phyloP scores from a whole-genome alignment of 2,888 invertebrate species.

The Timema cristinae region DNA sequence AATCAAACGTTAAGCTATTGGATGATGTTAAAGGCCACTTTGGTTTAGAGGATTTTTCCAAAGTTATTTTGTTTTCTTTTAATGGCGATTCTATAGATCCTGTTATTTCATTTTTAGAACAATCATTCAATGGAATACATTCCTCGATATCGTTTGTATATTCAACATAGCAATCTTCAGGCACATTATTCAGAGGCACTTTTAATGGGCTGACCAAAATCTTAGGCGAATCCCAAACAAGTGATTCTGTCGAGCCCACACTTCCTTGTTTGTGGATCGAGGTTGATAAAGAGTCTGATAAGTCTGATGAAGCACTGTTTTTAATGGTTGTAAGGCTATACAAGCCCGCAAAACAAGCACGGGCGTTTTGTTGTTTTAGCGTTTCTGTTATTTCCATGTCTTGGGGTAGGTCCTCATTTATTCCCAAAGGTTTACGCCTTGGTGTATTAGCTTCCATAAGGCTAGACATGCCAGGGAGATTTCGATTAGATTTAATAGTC shows the following conservation, averaged over 20 bases:
- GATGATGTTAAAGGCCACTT: not conserved
- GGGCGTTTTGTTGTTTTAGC: conserved; percentile 30
- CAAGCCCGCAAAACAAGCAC: conserved; percentile 34
- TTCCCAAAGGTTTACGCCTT: conserved; percentile 3
- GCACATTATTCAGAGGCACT: not conserved
- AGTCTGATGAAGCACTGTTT: conserved; percentile 35
- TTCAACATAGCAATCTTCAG: not conserved
- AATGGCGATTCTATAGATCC: not conserved
- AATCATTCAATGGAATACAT: not conserved
- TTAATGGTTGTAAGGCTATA: conserved; percentile 37
- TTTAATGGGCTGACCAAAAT: conserved; percentile 24
- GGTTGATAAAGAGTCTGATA: conserved; percentile 31
- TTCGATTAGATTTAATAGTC: conserved; percentile 37
- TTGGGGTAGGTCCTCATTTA: conserved; percentile 11
- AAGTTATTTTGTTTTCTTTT: too few species aligned
- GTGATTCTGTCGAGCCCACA: conserved; percentile 32
- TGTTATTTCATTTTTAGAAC: not conserved
- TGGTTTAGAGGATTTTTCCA: conserved; percentile 1
- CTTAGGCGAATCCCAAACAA: conserved; percentile 36
- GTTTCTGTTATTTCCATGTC: conserved; percentile 21
- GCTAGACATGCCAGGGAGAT: conserved; percentile 37
- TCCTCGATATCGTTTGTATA: not conserved
- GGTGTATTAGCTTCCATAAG: conserved; percentile 33
- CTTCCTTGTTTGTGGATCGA: conserved; percentile 21
- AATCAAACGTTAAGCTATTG: not conserved